Evolutionary conservation across 2,113 vertebrate species (phyloP).

Genomic region (Reinhardtius hippoglossoides): DNA sequence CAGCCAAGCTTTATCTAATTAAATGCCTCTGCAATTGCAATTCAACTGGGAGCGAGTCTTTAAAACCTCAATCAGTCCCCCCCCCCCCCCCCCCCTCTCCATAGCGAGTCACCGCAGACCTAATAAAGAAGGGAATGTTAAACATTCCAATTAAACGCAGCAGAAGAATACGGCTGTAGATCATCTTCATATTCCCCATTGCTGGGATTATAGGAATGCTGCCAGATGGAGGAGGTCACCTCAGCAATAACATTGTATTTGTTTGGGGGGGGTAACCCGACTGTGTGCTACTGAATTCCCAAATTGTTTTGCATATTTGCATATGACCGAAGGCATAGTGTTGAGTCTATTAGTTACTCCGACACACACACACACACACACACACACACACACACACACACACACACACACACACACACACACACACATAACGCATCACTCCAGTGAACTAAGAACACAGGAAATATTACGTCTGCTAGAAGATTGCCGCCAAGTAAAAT

Average conservation of each 20-base stretch:
- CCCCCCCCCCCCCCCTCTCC: background rate
- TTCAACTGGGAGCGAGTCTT: conserved; percentile 76
- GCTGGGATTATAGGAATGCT: conserved; percentile 22
- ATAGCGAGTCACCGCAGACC: conserved; percentile 45
- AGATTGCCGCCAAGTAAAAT: too few relatives aligned
- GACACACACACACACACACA: background rate
- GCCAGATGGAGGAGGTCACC: conserved; percentile 48
- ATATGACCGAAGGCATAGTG: conserved; percentile 2
- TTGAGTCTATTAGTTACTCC: background rate
- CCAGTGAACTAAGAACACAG: too few relatives aligned
- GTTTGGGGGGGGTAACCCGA: conserved; percentile 28
- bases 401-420: too few relatives aligned
- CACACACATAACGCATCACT: too few relatives aligned
- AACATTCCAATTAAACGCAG: conserved; percentile 73
- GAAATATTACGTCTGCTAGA: too few relatives aligned
- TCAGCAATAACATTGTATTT: conserved; percentile 36
- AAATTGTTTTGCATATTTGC: conserved; percentile 16
- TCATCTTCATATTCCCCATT: conserved; percentile 56
- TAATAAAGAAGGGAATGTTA: conserved; percentile 71
- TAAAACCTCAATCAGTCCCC: conserved; percentile 74
- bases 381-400: background rate
- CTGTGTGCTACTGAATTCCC: conserved; percentile 6
- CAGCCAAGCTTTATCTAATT: conserved; percentile 81
- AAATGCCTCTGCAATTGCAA: conserved; percentile 79
- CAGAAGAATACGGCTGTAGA: conserved; percentile 36